Evolutionary conservation across 2,888 invertebrate genomes (phyloP), one percentile per base, ranked within the genome.

Genomic region (Trichogramma dendrolimi): DNA sequence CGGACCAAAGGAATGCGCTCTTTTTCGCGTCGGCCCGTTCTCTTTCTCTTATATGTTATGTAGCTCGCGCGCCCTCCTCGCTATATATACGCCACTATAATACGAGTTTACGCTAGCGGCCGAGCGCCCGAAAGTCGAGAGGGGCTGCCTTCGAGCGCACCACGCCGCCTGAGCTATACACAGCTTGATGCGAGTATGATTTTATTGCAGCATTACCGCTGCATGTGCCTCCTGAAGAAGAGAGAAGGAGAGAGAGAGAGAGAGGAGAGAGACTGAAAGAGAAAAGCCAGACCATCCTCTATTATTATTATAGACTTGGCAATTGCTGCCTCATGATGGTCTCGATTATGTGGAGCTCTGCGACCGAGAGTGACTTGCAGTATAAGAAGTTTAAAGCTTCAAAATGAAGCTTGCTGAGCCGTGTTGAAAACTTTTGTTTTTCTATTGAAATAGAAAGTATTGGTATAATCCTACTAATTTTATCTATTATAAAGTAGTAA

Each of bases 151-250:
- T 54, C 67, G 73, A 70, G 70, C 72, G 72, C 72, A 73, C 74
- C 74, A 72, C 69, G 69, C 70, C 72, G 73, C 73, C 47, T 61
- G 27, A 27, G 27, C 27, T 27, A 27, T 27, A 27, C 27, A 27
- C 27, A 27, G 27, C 27, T 79, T 76, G 75, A 75, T 77, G 76
- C 75, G 76, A 77, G 78, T 79, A 79, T 79, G 79, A 79, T 79
- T 79, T 79, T 79, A 79, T 79, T 79, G 76, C 77, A 73, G 77
- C 74, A 79, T 79, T 79, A 79, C 77, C 75, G 71, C 43, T 11
- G 46, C 27, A 27, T 27, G 27, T 27, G 27, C 27, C 27, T 27
- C 27, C 27, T 46, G 55, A 38, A 38, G 43, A 38, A 14, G 43
- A 43, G 60, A 55, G 50, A 52, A 4, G 7, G 39, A 44, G 46